phyloP scores from a whole-genome alignment of 1,140 invertebrate species.

The Magallana gigas region DNA sequence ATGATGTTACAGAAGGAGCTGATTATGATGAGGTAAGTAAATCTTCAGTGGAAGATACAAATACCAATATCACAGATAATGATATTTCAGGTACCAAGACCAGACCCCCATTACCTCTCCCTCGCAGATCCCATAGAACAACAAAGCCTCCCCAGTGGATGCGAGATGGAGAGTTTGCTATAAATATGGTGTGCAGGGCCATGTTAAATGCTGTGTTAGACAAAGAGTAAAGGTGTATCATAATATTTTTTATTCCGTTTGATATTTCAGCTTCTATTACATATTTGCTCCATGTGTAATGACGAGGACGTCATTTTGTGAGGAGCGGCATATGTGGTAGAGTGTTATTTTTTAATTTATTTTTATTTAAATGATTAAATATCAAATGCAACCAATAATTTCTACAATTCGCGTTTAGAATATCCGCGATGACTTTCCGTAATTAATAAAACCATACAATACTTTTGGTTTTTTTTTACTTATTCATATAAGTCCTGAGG shows the following conservation, averaged over 20 bases:
- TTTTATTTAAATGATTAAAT: too few species aligned
- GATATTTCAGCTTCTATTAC: not conserved
- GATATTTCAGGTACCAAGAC: too few species aligned
- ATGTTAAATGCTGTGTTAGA: slow-evolving; percentile 37
- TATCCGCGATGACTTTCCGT: too few species aligned
- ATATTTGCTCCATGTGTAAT: not conserved
- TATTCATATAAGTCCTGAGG: too few species aligned
- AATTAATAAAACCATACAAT: too few species aligned
- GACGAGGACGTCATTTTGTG: slow-evolving; percentile 9
- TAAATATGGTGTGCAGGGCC: slow-evolving; percentile 42
- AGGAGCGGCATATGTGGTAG: too few species aligned
- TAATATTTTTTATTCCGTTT: not conserved
- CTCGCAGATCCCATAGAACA: not conserved
- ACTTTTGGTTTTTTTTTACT: too few species aligned
- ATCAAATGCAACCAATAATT: too few species aligned
- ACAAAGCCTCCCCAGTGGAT: slow-evolving; percentile 1
- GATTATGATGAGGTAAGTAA: not conserved
- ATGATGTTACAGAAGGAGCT: not conserved
- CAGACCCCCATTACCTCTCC: not conserved
- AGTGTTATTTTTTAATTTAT: too few species aligned
- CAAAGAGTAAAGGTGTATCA: not conserved
- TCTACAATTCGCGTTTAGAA: too few species aligned
- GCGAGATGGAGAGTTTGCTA: slow-evolving; percentile 19
- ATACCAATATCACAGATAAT: not conserved
- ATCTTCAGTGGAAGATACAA: not conserved